phyloP scores from a whole-genome alignment of 2,113 vertebrate species.

The Pelvicachromis taeniatus region DNA sequence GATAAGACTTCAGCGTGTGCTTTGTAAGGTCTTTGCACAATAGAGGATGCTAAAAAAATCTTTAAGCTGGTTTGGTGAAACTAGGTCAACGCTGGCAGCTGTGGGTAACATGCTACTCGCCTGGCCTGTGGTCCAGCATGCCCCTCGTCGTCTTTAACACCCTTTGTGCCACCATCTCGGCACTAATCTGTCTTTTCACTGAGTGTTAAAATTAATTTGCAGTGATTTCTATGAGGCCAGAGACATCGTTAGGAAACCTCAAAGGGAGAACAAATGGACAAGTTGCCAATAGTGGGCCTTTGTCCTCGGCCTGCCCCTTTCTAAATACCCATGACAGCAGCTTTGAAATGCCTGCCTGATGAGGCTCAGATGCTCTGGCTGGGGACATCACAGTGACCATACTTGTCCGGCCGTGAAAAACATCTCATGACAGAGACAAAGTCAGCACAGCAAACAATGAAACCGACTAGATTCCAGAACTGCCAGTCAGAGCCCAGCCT shows the following conservation, averaged over 20 bases:
- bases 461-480: slow-evolving; percentile 23
- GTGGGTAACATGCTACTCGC: slow-evolving; percentile 77
- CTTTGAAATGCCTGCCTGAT: slow-evolving; percentile 63
- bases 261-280: slow-evolving; percentile 79
- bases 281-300: slow-evolving; percentile 71
- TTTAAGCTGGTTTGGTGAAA: slow-evolving; percentile 80
- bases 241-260: slow-evolving; percentile 82
- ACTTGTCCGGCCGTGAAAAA: slow-evolving; percentile 46
- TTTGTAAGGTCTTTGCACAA: slow-evolving; percentile 67
- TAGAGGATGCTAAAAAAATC: slow-evolving; percentile 78
- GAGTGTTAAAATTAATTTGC: slow-evolving; percentile 87
- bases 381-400: slow-evolving; percentile 39
- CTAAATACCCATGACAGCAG: slow-evolving; percentile 64
- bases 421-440: slow-evolving; percentile 54
- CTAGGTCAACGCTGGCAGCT: slow-evolving; percentile 75
- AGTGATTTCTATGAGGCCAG: slow-evolving; percentile 85
- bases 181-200: slow-evolving; percentile 91
- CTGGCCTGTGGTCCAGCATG: slow-evolving; percentile 75
- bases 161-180: slow-evolving; percentile 78
- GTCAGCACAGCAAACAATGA: slow-evolving; percentile 32
- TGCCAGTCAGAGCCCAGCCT: not conserved
- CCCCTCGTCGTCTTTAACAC: slow-evolving; percentile 71
- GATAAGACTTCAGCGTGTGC: slow-evolving; percentile 82
- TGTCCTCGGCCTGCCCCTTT: slow-evolving; percentile 53
- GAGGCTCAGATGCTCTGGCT: slow-evolving; percentile 55